Conservation (phyloP, 2,888 invertebrate species). For the Amphipyra tragopoginis region DNA sequence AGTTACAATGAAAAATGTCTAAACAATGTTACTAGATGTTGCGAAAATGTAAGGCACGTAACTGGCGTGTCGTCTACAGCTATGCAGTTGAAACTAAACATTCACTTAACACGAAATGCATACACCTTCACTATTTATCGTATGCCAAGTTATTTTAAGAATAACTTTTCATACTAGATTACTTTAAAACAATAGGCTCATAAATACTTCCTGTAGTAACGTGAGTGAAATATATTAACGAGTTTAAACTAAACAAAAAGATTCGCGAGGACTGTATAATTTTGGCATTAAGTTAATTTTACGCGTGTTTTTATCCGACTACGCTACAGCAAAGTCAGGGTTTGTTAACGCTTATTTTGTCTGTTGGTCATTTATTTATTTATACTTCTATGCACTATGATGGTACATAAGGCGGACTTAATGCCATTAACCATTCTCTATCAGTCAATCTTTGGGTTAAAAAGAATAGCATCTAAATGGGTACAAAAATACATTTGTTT, state of each 20-base stretch:
- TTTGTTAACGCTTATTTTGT: too few relatives aligned
- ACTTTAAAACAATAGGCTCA: slow-evolving; percentile 9
- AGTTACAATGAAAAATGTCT: not conserved
- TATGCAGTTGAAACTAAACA: slow-evolving; percentile 5
- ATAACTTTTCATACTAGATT: slow-evolving; percentile 11
- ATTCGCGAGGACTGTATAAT: slow-evolving; percentile 21
- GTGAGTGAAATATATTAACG: slow-evolving; percentile 11
- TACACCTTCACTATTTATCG: not conserved
- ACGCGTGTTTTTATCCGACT: not conserved
- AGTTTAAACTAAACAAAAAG: slow-evolving; percentile 5
- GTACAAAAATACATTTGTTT: too few relatives aligned
- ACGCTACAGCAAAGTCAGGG: too few relatives aligned
- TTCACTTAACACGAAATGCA: slow-evolving; percentile 17
- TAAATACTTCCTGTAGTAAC: slow-evolving; percentile 13
- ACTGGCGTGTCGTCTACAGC: slow-evolving; percentile 13
- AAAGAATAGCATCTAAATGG: too few relatives aligned
- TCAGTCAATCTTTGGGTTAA: too few relatives aligned
- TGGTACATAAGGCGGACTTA: too few relatives aligned
- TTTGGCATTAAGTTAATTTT: slow-evolving; percentile 1
- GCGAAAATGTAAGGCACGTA: not conserved
- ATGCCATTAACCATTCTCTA: too few relatives aligned
- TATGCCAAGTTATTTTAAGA: slow-evolving; percentile 12
- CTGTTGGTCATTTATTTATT: too few relatives aligned
- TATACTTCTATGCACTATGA: too few relatives aligned
- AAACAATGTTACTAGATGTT: slow-evolving; percentile 11